Evolutionary conservation across 1,140 invertebrate species (phyloP).

Genomic region (Tenebrio molitor): DNA sequence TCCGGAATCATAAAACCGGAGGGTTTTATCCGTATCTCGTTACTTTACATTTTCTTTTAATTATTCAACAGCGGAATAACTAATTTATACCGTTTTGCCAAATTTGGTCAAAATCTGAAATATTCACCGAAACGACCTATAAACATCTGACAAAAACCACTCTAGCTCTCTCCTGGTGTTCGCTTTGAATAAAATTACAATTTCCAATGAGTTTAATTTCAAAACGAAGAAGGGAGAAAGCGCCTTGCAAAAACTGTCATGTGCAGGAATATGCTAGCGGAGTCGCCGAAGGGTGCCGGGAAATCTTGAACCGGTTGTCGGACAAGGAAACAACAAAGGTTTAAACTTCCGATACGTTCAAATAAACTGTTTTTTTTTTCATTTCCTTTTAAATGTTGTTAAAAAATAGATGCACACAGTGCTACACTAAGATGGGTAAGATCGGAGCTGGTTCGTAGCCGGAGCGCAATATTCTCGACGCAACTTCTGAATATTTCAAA

Average conservation of each 20-base stretch:
- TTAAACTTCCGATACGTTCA: not conserved
- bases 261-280: not conserved
- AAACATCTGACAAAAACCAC: no score
- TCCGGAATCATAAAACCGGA: no score
- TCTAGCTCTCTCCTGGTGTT: not conserved
- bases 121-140: not conserved
- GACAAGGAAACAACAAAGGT: not conserved
- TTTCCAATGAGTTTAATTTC: conserved; percentile 26
- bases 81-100: not conserved
- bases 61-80: no score
- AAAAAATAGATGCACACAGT: no score
- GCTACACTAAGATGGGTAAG: no score
- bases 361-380: no score
- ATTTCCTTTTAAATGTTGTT: no score
- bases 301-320: not conserved
- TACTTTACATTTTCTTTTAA: no score
- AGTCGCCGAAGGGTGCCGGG: not conserved
- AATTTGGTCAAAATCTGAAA: not conserved
- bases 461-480: not conserved
- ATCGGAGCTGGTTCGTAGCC: not conserved
- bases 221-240: not conserved
- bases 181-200: conserved; percentile 27
- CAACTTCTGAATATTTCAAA: not conserved
- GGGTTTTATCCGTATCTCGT: no score
- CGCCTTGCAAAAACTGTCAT: conserved; percentile 23